phyloP scores from a whole-genome alignment of 2,797 vertebrate species.

The Buceros bicornis region DNA sequence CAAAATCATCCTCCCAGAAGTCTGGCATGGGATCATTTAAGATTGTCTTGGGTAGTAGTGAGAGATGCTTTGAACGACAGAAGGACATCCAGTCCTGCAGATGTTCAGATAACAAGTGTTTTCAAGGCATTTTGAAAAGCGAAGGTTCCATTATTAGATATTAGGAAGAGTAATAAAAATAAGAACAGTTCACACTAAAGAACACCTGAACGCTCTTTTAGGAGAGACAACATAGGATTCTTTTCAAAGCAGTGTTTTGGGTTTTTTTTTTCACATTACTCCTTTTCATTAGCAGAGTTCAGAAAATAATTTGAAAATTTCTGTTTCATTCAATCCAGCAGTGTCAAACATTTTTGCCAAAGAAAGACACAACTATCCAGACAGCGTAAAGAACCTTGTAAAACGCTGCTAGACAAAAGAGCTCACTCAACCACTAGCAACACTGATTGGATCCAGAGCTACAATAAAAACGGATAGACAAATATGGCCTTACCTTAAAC shows the following conservation, averaged over 20 bases:
- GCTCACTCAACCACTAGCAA: not conserved
- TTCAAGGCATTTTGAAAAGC: slow-evolving; percentile 42
- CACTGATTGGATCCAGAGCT: slow-evolving; percentile 38
- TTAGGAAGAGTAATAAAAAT: slow-evolving; percentile 42
- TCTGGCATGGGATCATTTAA: not conserved
- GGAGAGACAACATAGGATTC: not conserved
- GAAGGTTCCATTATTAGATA: slow-evolving; percentile 47
- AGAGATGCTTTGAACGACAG: not conserved
- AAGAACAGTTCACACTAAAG: slow-evolving; percentile 10
- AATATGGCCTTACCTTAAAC: not conserved
- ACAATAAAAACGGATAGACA: slow-evolving; percentile 30
- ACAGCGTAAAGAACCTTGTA: not conserved
- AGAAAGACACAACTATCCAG: not conserved
- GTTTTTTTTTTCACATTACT: slow-evolving; percentile 2
- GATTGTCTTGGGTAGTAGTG: not conserved
- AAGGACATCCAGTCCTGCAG: not conserved
- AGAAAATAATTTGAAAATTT: slow-evolving; percentile 24
- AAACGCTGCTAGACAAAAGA: slow-evolving; percentile 18
- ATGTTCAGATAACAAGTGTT: slow-evolving; percentile 39
- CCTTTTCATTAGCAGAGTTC: slow-evolving; percentile 2
- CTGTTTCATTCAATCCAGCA: not conserved
- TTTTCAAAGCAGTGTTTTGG: not conserved
- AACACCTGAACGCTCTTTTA: slow-evolving; percentile 35
- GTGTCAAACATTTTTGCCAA: not conserved
- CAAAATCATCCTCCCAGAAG: not conserved